Evolutionary conservation across 1,140 invertebrate genomes (phyloP), one percentile per base, ranked within the genome.

Genomic region (Camponotus vicinus): DNA sequence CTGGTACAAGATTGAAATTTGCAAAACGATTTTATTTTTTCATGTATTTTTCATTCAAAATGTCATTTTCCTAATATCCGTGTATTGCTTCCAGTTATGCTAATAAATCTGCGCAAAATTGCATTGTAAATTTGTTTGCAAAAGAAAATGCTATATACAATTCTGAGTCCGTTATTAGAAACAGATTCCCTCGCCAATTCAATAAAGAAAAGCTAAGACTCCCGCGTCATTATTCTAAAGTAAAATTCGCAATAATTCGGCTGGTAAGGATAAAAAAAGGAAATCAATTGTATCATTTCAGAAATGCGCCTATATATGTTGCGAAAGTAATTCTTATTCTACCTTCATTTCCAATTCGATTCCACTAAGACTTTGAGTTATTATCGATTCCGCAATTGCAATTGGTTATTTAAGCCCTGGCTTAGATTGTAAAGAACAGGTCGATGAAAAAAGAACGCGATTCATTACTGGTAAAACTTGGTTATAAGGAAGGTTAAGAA

Each of bases 321-420:
- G 8, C 8, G 27, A 70, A 71, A 82, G 79, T 71, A 67, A 27
- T 69, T 57, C 64, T 32, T 66, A 49, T 80, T 59, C 52, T 27
- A 61, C n/a, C 69, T 73, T 73, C 32, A 83, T 83, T 75, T 83
- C 69, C 69, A 75, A 83, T 63, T 83, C 69, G 55, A 83, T 83
- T 34, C 27, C 18, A 34, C 52, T 75, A 73, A 83, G 79, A 73
- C 79, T 71, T 49, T 73, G 55, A 75, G 40, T 83, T 75, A 83
- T 83, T 73, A 73, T 83, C 69, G 69, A 83, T 75, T 75, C 55
- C 27, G 40, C n/a, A 37, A 32, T 13, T 83, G 40, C 45, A 42
- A 73, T 83, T 61, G 69, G 40, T 73, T 83, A 63, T 83, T 83
- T 83, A 75, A 83, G 40, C 55, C 7, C 52, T 9, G n/a, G 42